Evolutionary conservation across 2,113 vertebrate genomes (phyloP).

Genomic region (Neodontobutis hainanensis): DNA sequence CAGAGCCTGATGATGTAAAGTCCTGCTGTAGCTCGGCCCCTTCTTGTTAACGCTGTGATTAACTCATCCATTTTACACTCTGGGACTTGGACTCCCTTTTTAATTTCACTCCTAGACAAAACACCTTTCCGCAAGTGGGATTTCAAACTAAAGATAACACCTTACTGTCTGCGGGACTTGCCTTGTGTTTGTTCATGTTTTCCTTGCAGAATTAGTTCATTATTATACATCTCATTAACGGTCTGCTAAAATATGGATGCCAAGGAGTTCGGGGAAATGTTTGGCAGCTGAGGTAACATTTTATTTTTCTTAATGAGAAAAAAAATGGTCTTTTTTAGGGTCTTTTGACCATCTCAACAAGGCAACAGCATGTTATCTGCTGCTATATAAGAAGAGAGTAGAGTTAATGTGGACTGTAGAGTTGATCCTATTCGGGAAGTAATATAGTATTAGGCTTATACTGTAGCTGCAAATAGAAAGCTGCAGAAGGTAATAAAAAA

Average conservation of each 20-base stretch:
- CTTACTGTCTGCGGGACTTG: neutral
- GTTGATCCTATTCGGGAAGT: neutral
- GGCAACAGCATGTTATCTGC: neutral
- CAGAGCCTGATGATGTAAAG: conserved; percentile 57
- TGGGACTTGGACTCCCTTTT: conserved; percentile 45
- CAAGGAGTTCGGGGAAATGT: conserved; percentile 5
- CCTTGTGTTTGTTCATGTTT: conserved; percentile 4
- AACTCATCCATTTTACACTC: conserved; percentile 61
- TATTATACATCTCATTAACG: conserved; percentile 10
- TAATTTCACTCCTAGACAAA: conserved; percentile 50
- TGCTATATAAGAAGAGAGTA: neutral
- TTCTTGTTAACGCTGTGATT: conserved; percentile 58
- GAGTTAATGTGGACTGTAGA: neutral
- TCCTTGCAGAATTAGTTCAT: conserved; percentile 7
- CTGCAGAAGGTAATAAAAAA: conserved; percentile 1
- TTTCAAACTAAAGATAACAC: conserved; percentile 23
- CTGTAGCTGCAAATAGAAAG: neutral
- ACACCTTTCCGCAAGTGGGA: conserved; percentile 30
- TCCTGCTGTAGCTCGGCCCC: conserved; percentile 25
- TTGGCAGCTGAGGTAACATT: conserved; percentile 2
- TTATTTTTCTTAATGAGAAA: neutral
- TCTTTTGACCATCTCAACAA: conserved; percentile 2
- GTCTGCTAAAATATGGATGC: conserved; percentile 9
- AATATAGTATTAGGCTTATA: neutral
- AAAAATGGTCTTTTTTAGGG: neutral